Evolutionary conservation across 2,888 invertebrate species (phyloP), one percentile per base, ranked within the genome.

Genomic region (Ditula angustiorana): DNA sequence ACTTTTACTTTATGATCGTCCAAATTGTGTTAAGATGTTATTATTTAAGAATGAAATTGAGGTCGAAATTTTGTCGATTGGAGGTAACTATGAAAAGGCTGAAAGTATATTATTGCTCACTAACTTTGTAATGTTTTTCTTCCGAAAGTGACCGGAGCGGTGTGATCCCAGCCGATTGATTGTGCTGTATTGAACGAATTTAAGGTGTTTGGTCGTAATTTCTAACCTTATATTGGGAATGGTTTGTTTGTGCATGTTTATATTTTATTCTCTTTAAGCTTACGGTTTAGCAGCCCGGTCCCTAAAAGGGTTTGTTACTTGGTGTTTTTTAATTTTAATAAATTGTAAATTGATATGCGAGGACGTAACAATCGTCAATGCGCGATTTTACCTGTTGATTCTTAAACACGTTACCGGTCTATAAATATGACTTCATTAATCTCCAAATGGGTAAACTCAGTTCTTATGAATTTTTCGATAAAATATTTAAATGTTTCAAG

Each of bases 101-200:
- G 81, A 85, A 75, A 68, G 71, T 73, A 74, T 41, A 70, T n/a
- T n/a, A 67, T 83, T 83, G 83, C 82, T 85, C 84, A 83, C 75
- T 64, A 69, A 61, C 64, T 70, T 69, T 61, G 52, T 67, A 63
- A 62, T 67, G 57, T 50, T 52, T 21, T 28, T 60, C 46, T 59
- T 50, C 33, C 44, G 24, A 65, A 59, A 46, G 58, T 69, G 62
- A 71, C 67, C 46, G 69, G 52, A 67, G 62, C 61, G 69, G 72
- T 58, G 68, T 64, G 68, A 72, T 35, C 70, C 63, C 28, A 41
- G 23, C 24, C 8, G 23, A 33, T 13, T 57, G 57, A 44, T 44
- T 33, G 26, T 55, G 16, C 11, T 44, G 24, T 53, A 23, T 37
- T 53, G 35, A 16, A 30, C 26, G 35, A 50, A 33, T 58, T 24